phyloP scores from a whole-genome alignment of 2,797 vertebrate genomes.

The Allobates femoralis region DNA sequence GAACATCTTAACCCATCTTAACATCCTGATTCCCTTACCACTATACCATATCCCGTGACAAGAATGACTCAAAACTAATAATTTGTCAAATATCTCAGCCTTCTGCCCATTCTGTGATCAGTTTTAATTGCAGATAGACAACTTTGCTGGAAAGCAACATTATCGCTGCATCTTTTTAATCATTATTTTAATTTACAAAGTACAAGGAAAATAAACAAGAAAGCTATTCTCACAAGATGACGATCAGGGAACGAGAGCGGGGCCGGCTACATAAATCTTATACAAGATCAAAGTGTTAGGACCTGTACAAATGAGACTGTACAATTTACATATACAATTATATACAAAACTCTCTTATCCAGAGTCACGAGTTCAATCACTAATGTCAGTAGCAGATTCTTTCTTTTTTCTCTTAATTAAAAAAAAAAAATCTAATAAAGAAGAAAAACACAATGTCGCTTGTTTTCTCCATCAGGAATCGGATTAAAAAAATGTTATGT shows the following conservation, averaged over 20 bases:
- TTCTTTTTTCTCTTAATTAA: conserved; percentile 58
- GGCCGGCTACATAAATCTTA: conserved; percentile 16
- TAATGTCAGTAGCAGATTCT: conserved; percentile 80
- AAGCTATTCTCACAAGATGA: conserved; percentile 32
- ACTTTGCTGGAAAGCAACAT: not conserved
- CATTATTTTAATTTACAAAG: conserved; percentile 56
- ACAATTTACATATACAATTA: conserved; percentile 86
- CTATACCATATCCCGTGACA: no score
- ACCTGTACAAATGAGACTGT: conserved; percentile 81
- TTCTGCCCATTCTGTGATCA: not conserved
- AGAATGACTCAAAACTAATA: no score
- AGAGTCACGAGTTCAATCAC: conserved; percentile 71
- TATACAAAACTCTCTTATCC: conserved; percentile 77
- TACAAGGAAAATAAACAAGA: conserved; percentile 39
- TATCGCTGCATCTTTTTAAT: conserved; percentile 3
- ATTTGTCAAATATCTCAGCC: no score
- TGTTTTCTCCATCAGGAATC: conserved; percentile 68
- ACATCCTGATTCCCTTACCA: no score
- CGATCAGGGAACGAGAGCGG: conserved; percentile 11
- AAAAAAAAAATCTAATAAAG: conserved; percentile 66
- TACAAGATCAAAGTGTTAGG: conserved; percentile 62
- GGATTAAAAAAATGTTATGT: conserved; percentile 70
- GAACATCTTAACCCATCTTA: no score
- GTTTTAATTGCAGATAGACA: not conserved
- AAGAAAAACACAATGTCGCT: conserved; percentile 64